Conservation (phyloP, 1,140 invertebrate genomes). For the Ptiloglossa arizonensis region DNA sequence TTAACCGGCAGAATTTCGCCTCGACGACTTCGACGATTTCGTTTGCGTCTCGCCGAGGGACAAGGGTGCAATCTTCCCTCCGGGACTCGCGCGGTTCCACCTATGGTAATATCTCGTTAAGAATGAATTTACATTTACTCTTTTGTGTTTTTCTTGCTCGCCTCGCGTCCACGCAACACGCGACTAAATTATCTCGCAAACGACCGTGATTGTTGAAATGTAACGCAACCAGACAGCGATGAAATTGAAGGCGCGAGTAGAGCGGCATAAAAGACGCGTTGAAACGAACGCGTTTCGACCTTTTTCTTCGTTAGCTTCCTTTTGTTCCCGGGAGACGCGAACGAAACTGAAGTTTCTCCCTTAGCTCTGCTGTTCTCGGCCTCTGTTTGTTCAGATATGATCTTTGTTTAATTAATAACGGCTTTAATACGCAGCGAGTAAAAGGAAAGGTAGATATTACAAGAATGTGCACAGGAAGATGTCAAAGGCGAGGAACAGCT, state of each 20-base stretch:
- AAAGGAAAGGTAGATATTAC: too few relatives aligned
- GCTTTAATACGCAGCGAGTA: too few relatives aligned
- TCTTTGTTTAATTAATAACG: too few relatives aligned
- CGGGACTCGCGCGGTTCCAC: background rate
- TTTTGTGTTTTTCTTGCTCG: constrained; percentile 11
- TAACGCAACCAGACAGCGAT: constrained; percentile 1
- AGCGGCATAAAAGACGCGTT: background rate
- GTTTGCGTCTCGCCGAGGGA: constrained; percentile 13
- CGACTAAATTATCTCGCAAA: constrained; percentile 37
- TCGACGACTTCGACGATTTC: constrained; percentile 31
- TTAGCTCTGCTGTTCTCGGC: background rate
- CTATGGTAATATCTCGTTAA: constrained; percentile 45
- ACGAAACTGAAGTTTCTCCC: background rate
- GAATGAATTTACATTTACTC: constrained; percentile 38
- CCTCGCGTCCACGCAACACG: background rate
- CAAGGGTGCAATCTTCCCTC: constrained; percentile 39
- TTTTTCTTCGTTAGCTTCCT: background rate
- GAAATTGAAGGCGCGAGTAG: background rate
- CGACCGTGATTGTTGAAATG: constrained; percentile 24
- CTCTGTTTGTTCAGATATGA: too few relatives aligned
- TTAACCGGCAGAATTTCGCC: constrained; percentile 3
- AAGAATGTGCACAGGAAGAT: too few relatives aligned
- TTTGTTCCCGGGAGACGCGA: background rate
- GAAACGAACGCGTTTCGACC: background rate
- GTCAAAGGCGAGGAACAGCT: too few relatives aligned